A percentile compares a stretch with the other conserved stretches of the same genome.
Conservation (phyloP, 2,113 vertebrate species). For the Bungarus multicinctus region DNA sequence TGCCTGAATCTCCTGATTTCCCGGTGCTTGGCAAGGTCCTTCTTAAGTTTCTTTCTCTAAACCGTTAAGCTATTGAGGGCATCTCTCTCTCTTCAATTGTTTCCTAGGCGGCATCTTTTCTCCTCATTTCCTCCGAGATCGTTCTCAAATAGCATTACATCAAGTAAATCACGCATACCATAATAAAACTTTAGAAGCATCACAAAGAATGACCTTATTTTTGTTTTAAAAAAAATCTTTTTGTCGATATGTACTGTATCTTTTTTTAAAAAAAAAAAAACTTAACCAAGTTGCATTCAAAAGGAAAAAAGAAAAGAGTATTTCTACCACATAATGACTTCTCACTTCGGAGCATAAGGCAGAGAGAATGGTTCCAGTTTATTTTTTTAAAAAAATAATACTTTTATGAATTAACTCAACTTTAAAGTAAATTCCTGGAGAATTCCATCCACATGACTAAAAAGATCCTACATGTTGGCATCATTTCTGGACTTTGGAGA, state of each 20-base stretch:
- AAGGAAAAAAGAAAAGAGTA: neutral
- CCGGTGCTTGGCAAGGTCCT: no score
- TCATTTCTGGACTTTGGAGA: neutral
- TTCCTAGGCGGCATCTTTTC: neutral
- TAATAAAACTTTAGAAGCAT: neutral
- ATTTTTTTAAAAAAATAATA: neutral
- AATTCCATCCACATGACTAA: neutral
- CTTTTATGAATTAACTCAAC: neutral
- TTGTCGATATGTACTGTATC: neutral
- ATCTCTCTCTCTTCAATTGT: neutral
- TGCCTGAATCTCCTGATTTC: no score
- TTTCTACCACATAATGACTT: neutral
- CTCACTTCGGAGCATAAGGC: neutral
- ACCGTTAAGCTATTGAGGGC: no score
- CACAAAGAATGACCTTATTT: neutral
- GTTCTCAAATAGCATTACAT: neutral
- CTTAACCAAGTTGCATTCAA: neutral
- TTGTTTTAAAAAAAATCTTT: neutral
- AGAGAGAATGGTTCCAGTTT: neutral
- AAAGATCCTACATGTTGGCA: neutral
- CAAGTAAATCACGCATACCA: neutral
- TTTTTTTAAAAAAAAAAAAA: neutral
- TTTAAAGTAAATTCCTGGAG: neutral
- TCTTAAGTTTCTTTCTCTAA: no score
- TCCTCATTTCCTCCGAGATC: no score